A percentile compares a stretch with the other conserved stretches of the same genome.
phyloP scores from a whole-genome alignment of 2,888 invertebrate genomes.

The Leptopilina syphax region DNA sequence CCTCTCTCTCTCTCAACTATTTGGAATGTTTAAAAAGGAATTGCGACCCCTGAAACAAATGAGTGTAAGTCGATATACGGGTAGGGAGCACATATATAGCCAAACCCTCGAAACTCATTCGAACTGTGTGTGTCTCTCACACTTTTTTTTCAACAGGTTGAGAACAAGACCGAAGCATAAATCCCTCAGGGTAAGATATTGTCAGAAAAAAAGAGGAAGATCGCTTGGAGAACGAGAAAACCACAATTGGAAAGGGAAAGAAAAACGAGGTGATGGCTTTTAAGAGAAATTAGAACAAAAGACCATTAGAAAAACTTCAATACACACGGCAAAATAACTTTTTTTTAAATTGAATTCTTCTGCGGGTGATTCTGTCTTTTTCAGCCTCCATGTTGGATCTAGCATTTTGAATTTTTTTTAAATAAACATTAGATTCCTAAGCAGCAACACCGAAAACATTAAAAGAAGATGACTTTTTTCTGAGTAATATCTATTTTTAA shows the following conservation, averaged over 20 bases:
- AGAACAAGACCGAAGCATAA: slow-evolving; percentile 59
- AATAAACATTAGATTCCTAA: too few relatives aligned
- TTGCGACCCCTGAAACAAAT: slow-evolving; percentile 57
- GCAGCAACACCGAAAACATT: too few relatives aligned
- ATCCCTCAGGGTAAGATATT: slow-evolving; percentile 61
- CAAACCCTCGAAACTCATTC: slow-evolving; percentile 59
- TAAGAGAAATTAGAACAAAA: not conserved
- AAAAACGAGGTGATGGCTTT: slow-evolving; percentile 10
- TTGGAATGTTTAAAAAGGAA: not conserved
- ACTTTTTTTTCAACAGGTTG: slow-evolving; percentile 40
- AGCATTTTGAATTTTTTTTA: too few relatives aligned
- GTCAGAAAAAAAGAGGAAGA: slow-evolving; percentile 59
- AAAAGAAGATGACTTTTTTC: too few relatives aligned
- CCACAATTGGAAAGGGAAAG: not conserved
- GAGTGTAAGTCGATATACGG: slow-evolving; percentile 56
- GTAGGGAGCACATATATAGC: slow-evolving; percentile 57
- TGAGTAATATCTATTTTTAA: too few relatives aligned
- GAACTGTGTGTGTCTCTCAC: slow-evolving; percentile 29
- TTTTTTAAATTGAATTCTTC: too few relatives aligned
- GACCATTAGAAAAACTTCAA: slow-evolving; percentile 10
- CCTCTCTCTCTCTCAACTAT: not conserved
- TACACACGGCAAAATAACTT: too few relatives aligned
- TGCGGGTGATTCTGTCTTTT: too few relatives aligned
- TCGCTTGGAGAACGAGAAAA: slow-evolving; percentile 47
- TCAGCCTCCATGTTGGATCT: too few relatives aligned